These are phyloP conservation scores for Sebastes ruberrimus DNA, from an alignment of 2,797 vertebrate species.

Conservation along the genomic window DNA sequence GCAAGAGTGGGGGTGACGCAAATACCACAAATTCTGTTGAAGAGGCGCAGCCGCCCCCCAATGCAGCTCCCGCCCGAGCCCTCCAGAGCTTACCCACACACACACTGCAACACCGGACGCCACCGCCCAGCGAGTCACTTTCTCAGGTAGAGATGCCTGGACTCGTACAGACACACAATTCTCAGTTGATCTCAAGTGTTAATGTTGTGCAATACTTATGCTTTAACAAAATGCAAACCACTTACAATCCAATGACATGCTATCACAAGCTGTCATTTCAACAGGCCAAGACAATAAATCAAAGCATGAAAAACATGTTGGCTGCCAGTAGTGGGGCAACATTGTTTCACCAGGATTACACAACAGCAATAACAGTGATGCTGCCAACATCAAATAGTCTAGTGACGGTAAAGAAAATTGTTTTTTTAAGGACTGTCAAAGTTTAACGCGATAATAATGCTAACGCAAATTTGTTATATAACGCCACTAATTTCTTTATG, in stretches of 20 bases:
- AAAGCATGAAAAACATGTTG: neutral
- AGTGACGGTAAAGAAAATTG: neutral
- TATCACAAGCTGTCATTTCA: neutral
- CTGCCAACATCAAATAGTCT: neutral
- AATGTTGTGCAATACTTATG: neutral
- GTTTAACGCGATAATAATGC: too few relatives aligned
- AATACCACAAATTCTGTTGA: slow-evolving; percentile 44
- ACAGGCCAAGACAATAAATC: slow-evolving; percentile 1
- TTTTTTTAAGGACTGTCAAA: neutral
- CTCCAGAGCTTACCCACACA: neutral
- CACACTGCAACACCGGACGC: neutral
- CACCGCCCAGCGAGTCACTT: neutral
- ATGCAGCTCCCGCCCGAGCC: neutral
- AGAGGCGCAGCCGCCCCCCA: neutral
- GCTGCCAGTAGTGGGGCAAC: neutral
- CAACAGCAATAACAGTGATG: neutral
- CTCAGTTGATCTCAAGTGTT: neutral
- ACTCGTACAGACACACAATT: neutral
- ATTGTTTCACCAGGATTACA: neutral
- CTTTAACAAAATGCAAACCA: neutral
- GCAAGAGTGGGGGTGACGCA: slow-evolving; percentile 36
- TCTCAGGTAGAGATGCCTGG: slow-evolving; percentile 2
- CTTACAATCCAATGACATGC: neutral
- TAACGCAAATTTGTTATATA: too few relatives aligned
- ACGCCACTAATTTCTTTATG: too few relatives aligned